Conservation (phyloP, 2,888 invertebrate genomes). For the Nineta flava region DNA sequence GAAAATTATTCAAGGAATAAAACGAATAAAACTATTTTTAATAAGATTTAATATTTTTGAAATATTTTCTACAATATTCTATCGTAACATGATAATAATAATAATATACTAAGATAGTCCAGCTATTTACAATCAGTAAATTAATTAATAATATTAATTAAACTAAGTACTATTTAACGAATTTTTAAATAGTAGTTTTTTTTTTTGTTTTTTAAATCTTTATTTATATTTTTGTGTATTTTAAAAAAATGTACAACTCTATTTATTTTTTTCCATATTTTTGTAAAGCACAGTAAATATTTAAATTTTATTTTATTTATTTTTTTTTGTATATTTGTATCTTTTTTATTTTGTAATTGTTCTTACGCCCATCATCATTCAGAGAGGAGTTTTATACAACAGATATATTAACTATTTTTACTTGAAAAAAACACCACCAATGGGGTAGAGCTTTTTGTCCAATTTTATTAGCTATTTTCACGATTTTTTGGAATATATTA, state of each 20-base stretch:
- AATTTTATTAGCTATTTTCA: too few species aligned
- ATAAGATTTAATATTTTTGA: background rate
- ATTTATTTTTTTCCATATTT: background rate
- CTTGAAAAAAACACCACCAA: background rate
- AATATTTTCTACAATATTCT: constrained; percentile 4
- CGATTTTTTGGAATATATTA: too few species aligned
- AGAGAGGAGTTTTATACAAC: background rate
- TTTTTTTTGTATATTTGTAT: background rate
- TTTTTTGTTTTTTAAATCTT: background rate
- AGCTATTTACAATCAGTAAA: constrained; percentile 5
- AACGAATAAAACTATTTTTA: background rate
- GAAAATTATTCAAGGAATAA: background rate
- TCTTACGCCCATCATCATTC: background rate
- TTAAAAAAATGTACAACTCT: background rate
- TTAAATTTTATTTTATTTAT: background rate
- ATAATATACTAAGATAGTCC: background rate
- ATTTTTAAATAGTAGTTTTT: background rate
- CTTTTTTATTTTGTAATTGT: background rate
- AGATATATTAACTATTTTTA: background rate
- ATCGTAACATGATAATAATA: background rate
- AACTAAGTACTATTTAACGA: constrained; percentile 6
- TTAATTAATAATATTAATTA: background rate
- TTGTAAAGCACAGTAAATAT: background rate
- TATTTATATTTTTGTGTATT: background rate
- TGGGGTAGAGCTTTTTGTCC: too few species aligned